phyloP scores from a whole-genome alignment of 1,140 invertebrate species.

The Zelostemma sp. region DNA sequence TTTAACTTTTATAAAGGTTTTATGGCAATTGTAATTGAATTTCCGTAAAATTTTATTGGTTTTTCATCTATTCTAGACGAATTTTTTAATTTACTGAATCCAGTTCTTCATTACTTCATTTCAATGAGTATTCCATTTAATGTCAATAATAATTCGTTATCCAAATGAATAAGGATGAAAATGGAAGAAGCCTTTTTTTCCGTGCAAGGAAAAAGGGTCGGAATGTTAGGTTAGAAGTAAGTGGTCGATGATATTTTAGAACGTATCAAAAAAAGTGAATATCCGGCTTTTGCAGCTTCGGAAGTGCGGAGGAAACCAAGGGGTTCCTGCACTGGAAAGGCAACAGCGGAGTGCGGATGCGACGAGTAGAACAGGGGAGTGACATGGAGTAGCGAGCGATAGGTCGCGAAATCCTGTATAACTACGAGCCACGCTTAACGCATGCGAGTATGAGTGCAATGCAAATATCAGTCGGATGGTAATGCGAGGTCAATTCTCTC shows the following conservation, averaged over 20 bases:
- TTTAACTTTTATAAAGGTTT: too few species aligned
- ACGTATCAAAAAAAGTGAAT: conserved; percentile 27
- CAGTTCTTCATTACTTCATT: too few species aligned
- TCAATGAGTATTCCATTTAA: too few species aligned
- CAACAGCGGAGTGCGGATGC: too few species aligned
- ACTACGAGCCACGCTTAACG: conserved; percentile 36
- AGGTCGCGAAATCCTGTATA: conserved; percentile 48
- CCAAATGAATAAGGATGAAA: too few species aligned
- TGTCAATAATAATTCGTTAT: too few species aligned
- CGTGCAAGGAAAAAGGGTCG: background rate
- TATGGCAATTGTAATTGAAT: too few species aligned
- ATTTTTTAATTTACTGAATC: too few species aligned
- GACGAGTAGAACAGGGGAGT: conserved; percentile 37
- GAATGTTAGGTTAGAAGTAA: too few species aligned
- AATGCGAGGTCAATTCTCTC: conserved; percentile 64
- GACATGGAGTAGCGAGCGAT: conserved; percentile 45
- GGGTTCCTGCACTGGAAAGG: conserved; percentile 30
- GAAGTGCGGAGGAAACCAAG: conserved; percentile 28
- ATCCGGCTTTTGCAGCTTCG: conserved; percentile 35
- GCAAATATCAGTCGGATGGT: conserved; percentile 66
- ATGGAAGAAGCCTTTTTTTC: too few species aligned
- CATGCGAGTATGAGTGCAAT: conserved; percentile 61
- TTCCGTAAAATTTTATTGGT: too few species aligned
- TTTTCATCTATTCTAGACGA: too few species aligned
- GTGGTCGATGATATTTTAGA: background rate